A percentile compares a stretch with the other conserved stretches of the same genome.
phyloP scores from a whole-genome alignment of 2,888 invertebrate species.

The Portevinia maculata region DNA sequence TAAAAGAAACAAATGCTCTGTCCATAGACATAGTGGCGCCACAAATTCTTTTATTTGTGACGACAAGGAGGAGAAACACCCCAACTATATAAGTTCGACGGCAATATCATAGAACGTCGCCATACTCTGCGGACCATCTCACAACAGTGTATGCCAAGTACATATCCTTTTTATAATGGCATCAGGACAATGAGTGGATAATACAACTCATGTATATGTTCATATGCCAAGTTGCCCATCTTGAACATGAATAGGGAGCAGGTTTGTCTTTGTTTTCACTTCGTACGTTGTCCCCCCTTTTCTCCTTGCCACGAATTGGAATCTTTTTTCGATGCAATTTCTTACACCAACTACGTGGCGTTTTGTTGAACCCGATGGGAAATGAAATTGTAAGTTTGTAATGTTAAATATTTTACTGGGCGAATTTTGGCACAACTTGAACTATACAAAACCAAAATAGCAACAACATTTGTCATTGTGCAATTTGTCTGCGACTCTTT shows the following conservation, averaged over 20 bases:
- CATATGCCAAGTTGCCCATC: constrained; percentile 68
- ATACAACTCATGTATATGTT: constrained; percentile 42
- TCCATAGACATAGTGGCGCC: constrained; percentile 53
- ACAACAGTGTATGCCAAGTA: constrained; percentile 59
- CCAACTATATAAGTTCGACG: constrained; percentile 36
- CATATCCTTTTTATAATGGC: constrained; percentile 59
- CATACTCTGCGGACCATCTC: constrained; percentile 57
- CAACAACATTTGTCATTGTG: constrained; percentile 29
- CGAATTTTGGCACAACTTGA: constrained; percentile 51
- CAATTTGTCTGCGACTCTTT: constrained; percentile 53
- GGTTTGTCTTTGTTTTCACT: constrained; percentile 68
- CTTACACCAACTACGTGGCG: constrained; percentile 42
- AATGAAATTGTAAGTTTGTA: constrained; percentile 60
- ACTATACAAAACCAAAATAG: not conserved
- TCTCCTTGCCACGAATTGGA: not conserved
- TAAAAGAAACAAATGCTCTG: constrained; percentile 32
- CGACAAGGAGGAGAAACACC: constrained; percentile 26
- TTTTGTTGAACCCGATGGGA: constrained; percentile 33
- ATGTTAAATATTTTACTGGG: constrained; percentile 59
- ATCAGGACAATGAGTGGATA: constrained; percentile 31
- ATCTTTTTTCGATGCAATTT: constrained; percentile 48
- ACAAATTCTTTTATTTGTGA: constrained; percentile 49
- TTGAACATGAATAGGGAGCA: constrained; percentile 45
- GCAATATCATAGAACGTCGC: constrained; percentile 43
- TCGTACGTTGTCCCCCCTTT: constrained; percentile 13